Evolutionary conservation across 2,113 vertebrate genomes (phyloP).

Genomic region (Seriola quinqueradiata): DNA sequence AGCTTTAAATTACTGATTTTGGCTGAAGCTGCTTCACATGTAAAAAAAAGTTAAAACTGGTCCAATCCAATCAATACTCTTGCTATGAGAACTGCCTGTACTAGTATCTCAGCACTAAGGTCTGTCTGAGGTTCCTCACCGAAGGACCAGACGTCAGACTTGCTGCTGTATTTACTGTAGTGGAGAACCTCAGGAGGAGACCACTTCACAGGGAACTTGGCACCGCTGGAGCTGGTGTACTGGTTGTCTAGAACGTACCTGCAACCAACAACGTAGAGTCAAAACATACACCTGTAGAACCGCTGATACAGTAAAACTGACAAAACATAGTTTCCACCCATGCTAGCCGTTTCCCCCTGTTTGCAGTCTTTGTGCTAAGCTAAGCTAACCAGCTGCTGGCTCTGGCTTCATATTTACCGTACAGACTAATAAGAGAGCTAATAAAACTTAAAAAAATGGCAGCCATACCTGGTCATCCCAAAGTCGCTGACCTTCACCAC

Average conservation of each 20-base stretch:
- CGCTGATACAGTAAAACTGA: neutral
- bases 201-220: constrained; percentile 93
- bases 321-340: too few relatives aligned
- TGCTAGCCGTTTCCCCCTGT: too few relatives aligned
- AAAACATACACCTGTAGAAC: neutral
- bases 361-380: neutral
- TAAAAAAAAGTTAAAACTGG: too few relatives aligned
- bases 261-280: neutral
- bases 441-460: neutral
- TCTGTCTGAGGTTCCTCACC: constrained; percentile 79
- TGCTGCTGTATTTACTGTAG: constrained; percentile 92
- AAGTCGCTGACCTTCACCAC: constrained; percentile 92
- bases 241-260: constrained; percentile 92
- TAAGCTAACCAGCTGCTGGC: neutral
- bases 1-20: too few relatives aligned
- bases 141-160: constrained; percentile 94
- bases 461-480: constrained; percentile 89
- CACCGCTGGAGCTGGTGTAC: constrained; percentile 90
- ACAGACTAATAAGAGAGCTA: too few relatives aligned
- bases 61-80: too few relatives aligned
- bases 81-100: too few relatives aligned
- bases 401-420: too few relatives aligned
- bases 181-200: constrained; percentile 93
- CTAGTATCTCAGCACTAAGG: neutral
- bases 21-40: too few relatives aligned